Evolutionary conservation across 2,888 invertebrate species (phyloP), one percentile per base, ranked within the genome.

Genomic region (Cantharis rustica): DNA sequence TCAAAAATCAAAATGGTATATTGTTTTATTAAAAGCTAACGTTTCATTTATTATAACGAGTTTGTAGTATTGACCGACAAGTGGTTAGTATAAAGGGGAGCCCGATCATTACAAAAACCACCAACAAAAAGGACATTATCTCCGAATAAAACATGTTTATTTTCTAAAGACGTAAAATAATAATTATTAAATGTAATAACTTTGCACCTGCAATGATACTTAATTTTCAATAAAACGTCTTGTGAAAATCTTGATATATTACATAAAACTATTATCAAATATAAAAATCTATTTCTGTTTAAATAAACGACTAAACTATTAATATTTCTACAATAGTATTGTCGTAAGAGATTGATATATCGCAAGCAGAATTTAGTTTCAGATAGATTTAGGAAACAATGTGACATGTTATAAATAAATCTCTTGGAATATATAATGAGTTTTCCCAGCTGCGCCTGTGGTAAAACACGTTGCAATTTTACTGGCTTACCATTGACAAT

Each of bases 401-500:
- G 64, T 66, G 64, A 66, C 64, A 66, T 16, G 20, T 66, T 66
- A 17, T 66, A 66, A 20, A 66, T 66, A 66, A 63, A 66, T 66
- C 64, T 66, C 20, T 66, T 20, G 23, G 64, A 66, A 66, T 66
- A 66, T 66, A n/a, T 66, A 66, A 66, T 20, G 64, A 66, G 64
- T 17, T 66, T 66, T 66, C 23, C 23, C 64, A 20, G 17, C 64
- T 66, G 64, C n/a, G 47, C n/a, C 9, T 47, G n/a, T 47, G 47
- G 47, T 47, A 47, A 47, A 47, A n/a, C 47, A 47, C 47, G 47
- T 66, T 66, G 64, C 64, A 66, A 66, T 66, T 66, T 66, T 66
- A 16, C 64, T 20, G 64, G 20, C 20, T 66, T 66, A 20, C 64
- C 17, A 66, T n/a, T 23, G 64, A 16, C 64, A 66, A 66, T 66